phyloP scores from a whole-genome alignment of 2,113 vertebrate genomes.

The Puma concolor region DNA sequence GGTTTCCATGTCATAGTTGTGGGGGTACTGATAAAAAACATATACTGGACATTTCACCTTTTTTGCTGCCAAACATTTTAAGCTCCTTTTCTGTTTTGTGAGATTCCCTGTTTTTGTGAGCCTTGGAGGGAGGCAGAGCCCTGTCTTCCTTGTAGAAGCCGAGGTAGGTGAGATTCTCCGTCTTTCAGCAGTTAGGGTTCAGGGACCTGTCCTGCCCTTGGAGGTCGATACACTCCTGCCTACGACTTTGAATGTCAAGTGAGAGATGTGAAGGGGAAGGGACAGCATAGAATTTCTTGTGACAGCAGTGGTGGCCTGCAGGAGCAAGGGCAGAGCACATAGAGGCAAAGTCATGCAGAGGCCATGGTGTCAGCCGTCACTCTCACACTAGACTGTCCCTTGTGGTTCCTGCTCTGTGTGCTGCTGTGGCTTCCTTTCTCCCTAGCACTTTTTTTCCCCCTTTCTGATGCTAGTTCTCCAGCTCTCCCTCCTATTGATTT shows the following conservation, averaged over 20 bases:
- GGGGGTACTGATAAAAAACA: background rate
- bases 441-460: background rate
- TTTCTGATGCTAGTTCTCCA: background rate
- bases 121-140: background rate
- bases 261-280: background rate
- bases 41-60: background rate
- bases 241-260: background rate
- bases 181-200: background rate
- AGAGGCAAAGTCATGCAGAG: background rate
- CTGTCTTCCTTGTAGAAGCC: no score
- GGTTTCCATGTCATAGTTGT: background rate
- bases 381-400: background rate
- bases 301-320: background rate
- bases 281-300: background rate
- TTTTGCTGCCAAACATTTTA: background rate
- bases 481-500: background rate
- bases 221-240: background rate
- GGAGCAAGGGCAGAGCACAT: background rate
- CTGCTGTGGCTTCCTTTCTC: background rate
- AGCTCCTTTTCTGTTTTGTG: background rate
- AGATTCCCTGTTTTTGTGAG: background rate
- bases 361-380: background rate
- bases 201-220: background rate
- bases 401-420: background rate
- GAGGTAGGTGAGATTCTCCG: background rate